Evolutionary conservation across 2,888 invertebrate species (phyloP).

Genomic region (Eumerus sabulonum): DNA sequence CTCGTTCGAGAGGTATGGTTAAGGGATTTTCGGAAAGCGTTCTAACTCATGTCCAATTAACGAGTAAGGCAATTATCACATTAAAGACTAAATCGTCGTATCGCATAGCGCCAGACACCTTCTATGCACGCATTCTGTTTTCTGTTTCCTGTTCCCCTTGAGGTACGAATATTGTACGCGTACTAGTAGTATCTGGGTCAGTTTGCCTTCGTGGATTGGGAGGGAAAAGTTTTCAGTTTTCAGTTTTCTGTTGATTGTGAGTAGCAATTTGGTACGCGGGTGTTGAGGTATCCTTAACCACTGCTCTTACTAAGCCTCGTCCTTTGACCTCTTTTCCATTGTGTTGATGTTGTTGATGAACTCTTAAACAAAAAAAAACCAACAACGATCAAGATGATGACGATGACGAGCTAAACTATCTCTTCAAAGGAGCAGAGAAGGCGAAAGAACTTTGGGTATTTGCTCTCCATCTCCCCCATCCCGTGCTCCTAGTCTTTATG

Average conservation of each 20-base stretch:
- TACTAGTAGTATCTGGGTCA: slow-evolving; percentile 33
- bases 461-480: slow-evolving; percentile 18
- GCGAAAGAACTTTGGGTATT: slow-evolving; percentile 15
- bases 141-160: not conserved
- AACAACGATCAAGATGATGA: slow-evolving; percentile 22
- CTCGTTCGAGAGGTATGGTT: slow-evolving; percentile 17
- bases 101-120: slow-evolving; percentile 36
- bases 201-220: slow-evolving; percentile 50
- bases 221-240: slow-evolving; percentile 20
- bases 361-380: no score
- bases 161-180: not conserved
- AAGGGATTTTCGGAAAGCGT: slow-evolving; percentile 54
- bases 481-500: slow-evolving; percentile 31
- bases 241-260: slow-evolving; percentile 58
- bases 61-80: slow-evolving; percentile 62
- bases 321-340: slow-evolving; percentile 38
- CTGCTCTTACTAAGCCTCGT: slow-evolving; percentile 29
- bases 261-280: slow-evolving; percentile 28
- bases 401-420: slow-evolving; percentile 46
- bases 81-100: slow-evolving; percentile 42
- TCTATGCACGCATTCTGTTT: not conserved
- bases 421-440: slow-evolving; percentile 16
- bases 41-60: slow-evolving; percentile 65
- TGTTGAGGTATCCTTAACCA: slow-evolving; percentile 11
- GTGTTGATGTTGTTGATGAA: slow-evolving; percentile 42